A percentile compares a stretch with the other conserved stretches of the same genome.
phyloP scores from a whole-genome alignment of 2,113 vertebrate species.

The Microcebus lehilahytsara region DNA sequence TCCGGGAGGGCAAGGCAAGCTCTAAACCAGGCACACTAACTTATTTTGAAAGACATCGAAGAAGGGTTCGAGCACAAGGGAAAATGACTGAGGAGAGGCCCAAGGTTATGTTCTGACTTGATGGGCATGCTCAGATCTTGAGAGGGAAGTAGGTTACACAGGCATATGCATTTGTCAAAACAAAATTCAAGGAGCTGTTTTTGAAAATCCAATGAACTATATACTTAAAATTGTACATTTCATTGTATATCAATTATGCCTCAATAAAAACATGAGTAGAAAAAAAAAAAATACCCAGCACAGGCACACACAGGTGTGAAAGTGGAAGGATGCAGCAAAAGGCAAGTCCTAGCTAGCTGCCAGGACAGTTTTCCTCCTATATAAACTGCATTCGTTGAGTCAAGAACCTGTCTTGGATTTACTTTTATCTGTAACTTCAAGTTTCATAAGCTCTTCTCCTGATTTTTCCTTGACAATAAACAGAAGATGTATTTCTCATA shows the following conservation, averaged over 20 bases:
- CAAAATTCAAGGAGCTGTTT: background rate
- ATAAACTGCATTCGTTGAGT: background rate
- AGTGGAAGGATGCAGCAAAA: too few relatives aligned
- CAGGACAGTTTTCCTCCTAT: background rate
- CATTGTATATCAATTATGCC: too few relatives aligned
- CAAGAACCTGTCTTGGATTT: background rate
- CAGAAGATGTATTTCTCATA: background rate
- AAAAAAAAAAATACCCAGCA: background rate
- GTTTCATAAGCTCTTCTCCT: background rate
- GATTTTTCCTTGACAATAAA: background rate
- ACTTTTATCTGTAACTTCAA: background rate
- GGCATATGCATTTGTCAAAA: accelerated
- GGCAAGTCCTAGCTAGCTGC: accelerated
- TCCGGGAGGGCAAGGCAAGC: background rate
- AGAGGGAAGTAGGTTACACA: background rate
- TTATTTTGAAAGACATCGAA: background rate
- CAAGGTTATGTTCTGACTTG: background rate
- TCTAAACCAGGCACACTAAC: too few relatives aligned
- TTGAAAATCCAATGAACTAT: background rate
- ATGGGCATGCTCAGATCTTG: accelerated
- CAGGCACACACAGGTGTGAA: accelerated
- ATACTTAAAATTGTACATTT: background rate
- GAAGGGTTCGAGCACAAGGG: background rate
- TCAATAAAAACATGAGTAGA: background rate
- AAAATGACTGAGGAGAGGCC: too few relatives aligned